A percentile compares a stretch with the other conserved stretches of the same genome.
These are phyloP conservation scores for Caenorhabditis sinica DNA, from an alignment of 2,888 invertebrate species.

Conservation along the genomic window DNA sequence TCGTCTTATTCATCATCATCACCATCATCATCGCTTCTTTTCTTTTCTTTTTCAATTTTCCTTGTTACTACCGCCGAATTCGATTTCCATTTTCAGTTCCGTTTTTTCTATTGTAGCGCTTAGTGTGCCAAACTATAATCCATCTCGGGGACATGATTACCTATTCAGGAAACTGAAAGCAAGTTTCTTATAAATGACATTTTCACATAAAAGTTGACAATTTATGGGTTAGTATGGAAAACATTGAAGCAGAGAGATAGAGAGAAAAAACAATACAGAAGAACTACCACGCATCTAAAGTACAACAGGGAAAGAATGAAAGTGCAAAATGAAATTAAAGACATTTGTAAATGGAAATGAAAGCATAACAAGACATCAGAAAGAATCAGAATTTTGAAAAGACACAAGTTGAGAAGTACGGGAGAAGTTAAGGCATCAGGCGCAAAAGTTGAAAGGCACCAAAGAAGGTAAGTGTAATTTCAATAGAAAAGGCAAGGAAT, in stretches of 20 bases:
- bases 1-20: conserved; percentile 28
- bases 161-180: conserved; percentile 2
- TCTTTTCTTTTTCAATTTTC: neutral
- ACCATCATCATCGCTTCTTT: conserved; percentile 1
- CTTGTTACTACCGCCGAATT: conserved; percentile 19
- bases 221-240: neutral
- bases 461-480: conserved; percentile 7
- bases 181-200: neutral
- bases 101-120: conserved; percentile 24
- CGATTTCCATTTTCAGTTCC: conserved; percentile 31
- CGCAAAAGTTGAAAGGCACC: conserved; percentile 31
- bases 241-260: neutral
- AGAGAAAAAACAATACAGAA: conserved; percentile 2
- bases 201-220: neutral
- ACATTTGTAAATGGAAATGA: conserved; percentile 4
- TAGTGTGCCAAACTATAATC: conserved; percentile 50
- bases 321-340: conserved; percentile 8
- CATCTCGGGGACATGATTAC: conserved; percentile 42
- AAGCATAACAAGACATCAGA: conserved; percentile 40
- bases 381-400: conserved; percentile 47
- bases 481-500: conserved; percentile 47
- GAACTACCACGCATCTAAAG: conserved; percentile 60
- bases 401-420: conserved; percentile 43
- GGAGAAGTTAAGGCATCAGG: conserved; percentile 25
- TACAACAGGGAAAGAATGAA: conserved; percentile 48